Evolutionary conservation across 1,140 invertebrate genomes (phyloP).

Genomic region (Leucophenga varia): DNA sequence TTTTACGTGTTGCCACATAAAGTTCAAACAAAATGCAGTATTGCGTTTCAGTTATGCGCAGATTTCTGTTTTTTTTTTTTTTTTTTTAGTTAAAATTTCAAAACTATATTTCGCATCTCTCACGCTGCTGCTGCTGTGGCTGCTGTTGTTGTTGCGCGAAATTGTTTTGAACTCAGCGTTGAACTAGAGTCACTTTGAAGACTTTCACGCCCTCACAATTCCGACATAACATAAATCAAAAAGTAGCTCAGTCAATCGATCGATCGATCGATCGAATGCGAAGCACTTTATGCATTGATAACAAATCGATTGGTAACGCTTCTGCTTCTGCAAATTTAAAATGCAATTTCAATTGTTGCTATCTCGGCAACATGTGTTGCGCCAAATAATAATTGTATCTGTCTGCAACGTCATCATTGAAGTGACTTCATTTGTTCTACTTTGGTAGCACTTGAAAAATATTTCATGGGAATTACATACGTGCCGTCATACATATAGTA

Average conservation of each 20-base stretch:
- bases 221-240: background rate
- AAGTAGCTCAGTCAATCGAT: conserved; percentile 3
- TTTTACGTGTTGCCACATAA: conserved; percentile 45
- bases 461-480: conserved; percentile 54
- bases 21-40: conserved; percentile 25
- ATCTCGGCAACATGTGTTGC: conserved; percentile 8
- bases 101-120: conserved; percentile 35
- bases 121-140: conserved; percentile 7
- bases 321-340: too few species aligned
- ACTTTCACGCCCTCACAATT: too few species aligned
- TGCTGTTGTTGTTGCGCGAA: conserved; percentile 4
- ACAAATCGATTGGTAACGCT: conserved; percentile 47
- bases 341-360: too few species aligned
- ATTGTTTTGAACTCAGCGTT: conserved; percentile 8
- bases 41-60: conserved; percentile 38
- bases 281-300: conserved; percentile 35
- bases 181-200: background rate
- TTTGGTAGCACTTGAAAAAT: conserved; percentile 23
- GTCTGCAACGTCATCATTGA: conserved; percentile 25
- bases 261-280: too few species aligned
- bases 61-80: too few species aligned
- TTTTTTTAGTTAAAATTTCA: conserved; percentile 9
- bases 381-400: conserved; percentile 1
- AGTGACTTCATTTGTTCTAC: conserved; percentile 13
- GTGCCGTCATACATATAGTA: too few species aligned